Conservation (phyloP, 2,888 invertebrate genomes). For the Cephus runcator region DNA sequence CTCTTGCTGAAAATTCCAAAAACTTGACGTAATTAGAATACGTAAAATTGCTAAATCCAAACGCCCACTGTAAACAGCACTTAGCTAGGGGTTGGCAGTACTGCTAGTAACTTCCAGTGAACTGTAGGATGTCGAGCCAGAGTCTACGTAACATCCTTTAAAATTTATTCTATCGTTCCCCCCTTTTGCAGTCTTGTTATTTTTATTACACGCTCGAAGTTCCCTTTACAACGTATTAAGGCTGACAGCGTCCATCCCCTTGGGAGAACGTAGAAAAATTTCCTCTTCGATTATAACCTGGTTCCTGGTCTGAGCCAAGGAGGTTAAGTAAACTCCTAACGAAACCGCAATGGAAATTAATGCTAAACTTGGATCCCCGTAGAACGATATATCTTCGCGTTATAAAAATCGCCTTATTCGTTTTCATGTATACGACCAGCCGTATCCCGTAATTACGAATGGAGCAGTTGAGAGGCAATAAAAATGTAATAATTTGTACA, state of each 20-base stretch:
- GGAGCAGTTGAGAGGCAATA: not conserved
- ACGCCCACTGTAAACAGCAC: not conserved
- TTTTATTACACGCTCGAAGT: not conserved
- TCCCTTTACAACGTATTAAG: not conserved
- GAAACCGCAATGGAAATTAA: not conserved
- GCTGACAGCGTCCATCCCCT: not conserved
- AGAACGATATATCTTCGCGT: not conserved
- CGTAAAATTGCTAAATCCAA: not conserved
- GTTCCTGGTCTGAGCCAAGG: not conserved
- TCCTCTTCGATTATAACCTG: not conserved
- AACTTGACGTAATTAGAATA: not conserved
- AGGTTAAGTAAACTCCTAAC: not conserved
- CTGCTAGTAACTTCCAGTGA: not conserved
- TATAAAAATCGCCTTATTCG: not conserved
- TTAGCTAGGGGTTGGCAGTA: not conserved
- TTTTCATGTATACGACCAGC: not conserved
- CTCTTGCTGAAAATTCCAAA: no score
- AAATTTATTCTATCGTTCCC: not conserved
- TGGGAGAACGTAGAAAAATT: not conserved
- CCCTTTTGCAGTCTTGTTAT: not conserved
- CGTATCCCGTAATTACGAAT: no score
- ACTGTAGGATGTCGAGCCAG: not conserved
- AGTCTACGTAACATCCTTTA: not conserved
- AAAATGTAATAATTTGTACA: not conserved
- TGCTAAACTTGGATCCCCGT: not conserved